These are phyloP conservation scores for Dinomys branickii DNA, from an alignment of 2,113 vertebrate species.

Conservation along the genomic window DNA sequence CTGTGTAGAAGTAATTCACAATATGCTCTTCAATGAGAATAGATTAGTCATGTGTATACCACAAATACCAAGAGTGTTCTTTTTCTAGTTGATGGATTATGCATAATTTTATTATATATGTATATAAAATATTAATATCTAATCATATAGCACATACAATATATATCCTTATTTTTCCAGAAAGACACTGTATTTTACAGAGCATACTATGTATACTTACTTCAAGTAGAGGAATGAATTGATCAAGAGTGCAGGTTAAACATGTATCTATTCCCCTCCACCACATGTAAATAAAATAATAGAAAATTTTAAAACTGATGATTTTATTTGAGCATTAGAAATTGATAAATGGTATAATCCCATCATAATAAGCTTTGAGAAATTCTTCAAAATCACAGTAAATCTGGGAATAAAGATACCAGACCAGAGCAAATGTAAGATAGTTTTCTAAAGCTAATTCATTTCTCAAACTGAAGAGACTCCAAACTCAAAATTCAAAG, in stretches of 20 bases:
- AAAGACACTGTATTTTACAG: background rate
- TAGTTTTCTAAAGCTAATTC: background rate
- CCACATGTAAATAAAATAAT: background rate
- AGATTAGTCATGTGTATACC: background rate
- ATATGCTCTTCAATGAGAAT: background rate
- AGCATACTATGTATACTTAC: background rate
- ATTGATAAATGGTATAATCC: background rate
- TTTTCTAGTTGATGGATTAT: background rate
- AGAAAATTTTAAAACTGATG: background rate
- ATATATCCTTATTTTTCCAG: background rate
- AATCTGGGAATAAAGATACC: background rate
- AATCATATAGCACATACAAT: background rate
- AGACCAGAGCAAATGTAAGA: background rate
- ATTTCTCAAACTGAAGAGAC: background rate
- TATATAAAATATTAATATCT: background rate
- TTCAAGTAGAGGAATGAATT: conserved; percentile 4
- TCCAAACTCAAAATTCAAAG: background rate
- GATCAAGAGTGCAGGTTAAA: background rate
- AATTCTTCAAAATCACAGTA: background rate
- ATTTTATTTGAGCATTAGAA: background rate
- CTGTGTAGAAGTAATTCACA: background rate
- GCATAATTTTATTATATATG: background rate
- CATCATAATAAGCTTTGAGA: background rate
- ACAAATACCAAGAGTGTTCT: background rate
- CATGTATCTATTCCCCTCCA: background rate